Percentiles rank a stretch among this genome's conserved stretches.
Conservation (phyloP, 2,113 vertebrate species). For the Vicugna pacos region DNA sequence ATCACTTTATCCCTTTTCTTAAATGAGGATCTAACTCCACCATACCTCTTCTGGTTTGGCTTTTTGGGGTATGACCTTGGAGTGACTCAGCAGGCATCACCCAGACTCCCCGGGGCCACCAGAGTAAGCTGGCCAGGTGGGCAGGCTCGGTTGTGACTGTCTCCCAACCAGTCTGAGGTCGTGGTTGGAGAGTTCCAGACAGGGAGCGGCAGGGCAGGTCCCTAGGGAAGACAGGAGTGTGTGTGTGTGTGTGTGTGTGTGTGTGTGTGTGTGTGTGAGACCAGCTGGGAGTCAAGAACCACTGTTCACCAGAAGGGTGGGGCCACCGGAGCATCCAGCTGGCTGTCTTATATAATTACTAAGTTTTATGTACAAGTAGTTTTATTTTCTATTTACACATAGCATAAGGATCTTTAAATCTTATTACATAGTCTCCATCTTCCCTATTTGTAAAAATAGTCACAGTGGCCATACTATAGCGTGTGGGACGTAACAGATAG, state of each 20-base stretch:
- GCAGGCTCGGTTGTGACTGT: not conserved
- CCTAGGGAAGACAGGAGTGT: not conserved
- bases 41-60: not conserved
- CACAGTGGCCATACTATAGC: not conserved
- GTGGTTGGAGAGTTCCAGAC: slow-evolving; percentile 21
- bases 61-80: not conserved
- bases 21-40: not conserved
- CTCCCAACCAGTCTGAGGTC: slow-evolving; percentile 60
- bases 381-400: not conserved
- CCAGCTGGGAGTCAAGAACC: not conserved
- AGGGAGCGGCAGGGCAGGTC: slow-evolving; percentile 4
- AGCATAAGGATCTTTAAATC: not conserved
- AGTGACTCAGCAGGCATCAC: not conserved
- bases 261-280: too few relatives aligned
- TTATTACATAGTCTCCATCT: not conserved
- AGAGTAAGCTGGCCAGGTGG: not conserved
- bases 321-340: fast-evolving
- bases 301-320: not conserved
- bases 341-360: not conserved
- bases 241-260: not conserved
- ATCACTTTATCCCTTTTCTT: slow-evolving; percentile 13
- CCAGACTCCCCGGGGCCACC: not conserved
- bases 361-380: not conserved
- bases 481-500: not conserved
- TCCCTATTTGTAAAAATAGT: not conserved